Evolutionary conservation across 1,140 invertebrate species (phyloP), one percentile per base, ranked within the genome.

Genomic region (Eciton burchellii): DNA sequence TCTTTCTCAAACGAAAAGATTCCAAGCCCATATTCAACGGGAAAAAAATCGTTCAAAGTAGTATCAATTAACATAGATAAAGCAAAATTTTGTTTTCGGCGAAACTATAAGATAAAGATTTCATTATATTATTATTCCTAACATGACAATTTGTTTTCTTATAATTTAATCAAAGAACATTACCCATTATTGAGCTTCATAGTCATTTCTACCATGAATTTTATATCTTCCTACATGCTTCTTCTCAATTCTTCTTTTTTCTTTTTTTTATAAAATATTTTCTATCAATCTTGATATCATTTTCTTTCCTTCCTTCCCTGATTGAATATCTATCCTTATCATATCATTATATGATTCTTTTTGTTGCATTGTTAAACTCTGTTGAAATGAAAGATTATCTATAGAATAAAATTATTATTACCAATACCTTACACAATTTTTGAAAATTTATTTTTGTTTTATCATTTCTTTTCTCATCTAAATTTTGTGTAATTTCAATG

Each of bases 1-100:
- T 95, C 96, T 57, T 95, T 87, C 35, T 89, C 56, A 2, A 96
- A 72, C 49, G 93, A 94, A 87, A 96, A 96, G 52, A 91, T 82
- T 9, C 81, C 71, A 0, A 94, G 19, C 0, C 91, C 91, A 79
- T 93, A 91, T 83, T 95, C 92, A 16, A 93, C 94, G 1, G 94
- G 94, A 8, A 92, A 89, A 47, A 89, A 81, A 0, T 89, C 68
- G 0, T 88, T 83, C 3, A 86, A 5, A 41, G 88, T 49, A 26
- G 84, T 90, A 94, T 49, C 88, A 92, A 59, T 95, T 95, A 4
- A 92, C 84, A 60, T 95, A 94, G 47, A 95, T 92, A 0, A 94
- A 86, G 29, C 91, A 92, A 72, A 94, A 94, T 29, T 86, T 82
- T 9, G 91, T n/a, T 3, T 89, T 60, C 1, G 81, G 11, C 9